Evolutionary conservation across 1,140 invertebrate genomes (phyloP).

Genomic region (Panagrolaimus sp.): DNA sequence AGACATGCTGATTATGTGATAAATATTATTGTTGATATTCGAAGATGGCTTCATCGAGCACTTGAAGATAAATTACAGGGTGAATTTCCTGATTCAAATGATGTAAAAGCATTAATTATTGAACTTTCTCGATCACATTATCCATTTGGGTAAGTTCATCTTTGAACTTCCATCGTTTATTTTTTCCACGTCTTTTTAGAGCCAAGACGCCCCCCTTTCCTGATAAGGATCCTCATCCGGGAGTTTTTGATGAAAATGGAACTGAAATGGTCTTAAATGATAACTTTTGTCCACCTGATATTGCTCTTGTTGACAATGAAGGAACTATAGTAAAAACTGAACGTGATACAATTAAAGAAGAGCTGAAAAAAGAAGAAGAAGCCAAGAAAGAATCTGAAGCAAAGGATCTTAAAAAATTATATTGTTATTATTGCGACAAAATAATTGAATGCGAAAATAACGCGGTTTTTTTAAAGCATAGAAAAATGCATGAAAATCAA

Average conservation of each 20-base stretch:
- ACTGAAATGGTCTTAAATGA: not conserved
- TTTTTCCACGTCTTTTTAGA: not conserved
- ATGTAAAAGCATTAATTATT: conserved; percentile 28
- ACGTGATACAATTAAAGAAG: not conserved
- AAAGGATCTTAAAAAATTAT: too few relatives aligned
- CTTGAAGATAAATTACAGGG: conserved; percentile 35
- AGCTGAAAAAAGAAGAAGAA: too few relatives aligned
- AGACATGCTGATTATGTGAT: conserved; percentile 22
- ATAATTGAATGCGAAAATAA: too few relatives aligned
- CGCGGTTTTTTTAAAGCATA: too few relatives aligned
- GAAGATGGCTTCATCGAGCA: conserved; percentile 19
- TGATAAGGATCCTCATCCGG: not conserved
- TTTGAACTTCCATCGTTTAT: too few relatives aligned
- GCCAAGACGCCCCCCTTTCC: not conserved
- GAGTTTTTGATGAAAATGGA: not conserved
- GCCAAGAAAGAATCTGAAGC: too few relatives aligned
- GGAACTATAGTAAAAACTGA: not conserved
- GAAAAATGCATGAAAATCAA: too few relatives aligned
- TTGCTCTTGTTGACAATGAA: not conserved
- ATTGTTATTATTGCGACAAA: too few relatives aligned
- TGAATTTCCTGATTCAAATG: conserved; percentile 16
- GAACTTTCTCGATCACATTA: conserved; percentile 24
- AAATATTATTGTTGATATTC: conserved; percentile 29
- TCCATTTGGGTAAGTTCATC: conserved; percentile 25
- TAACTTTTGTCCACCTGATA: not conserved